phyloP scores from a whole-genome alignment of 37 sponge, comb jelly and placozoan species.

The Cliona cf. orientalis region DNA sequence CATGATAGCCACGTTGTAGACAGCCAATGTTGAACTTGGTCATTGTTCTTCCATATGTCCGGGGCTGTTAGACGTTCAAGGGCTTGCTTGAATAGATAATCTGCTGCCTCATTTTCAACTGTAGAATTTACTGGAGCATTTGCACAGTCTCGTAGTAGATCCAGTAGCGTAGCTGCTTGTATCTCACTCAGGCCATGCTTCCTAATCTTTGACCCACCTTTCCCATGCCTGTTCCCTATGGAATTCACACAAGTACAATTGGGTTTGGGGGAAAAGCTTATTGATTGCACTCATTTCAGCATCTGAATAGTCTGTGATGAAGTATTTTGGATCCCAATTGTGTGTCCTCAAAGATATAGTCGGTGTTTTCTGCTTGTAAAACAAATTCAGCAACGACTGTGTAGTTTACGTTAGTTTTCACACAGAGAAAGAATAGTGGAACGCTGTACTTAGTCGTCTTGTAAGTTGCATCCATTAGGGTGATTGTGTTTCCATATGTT shows the following conservation, averaged over 20 bases:
- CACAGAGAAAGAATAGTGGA: constrained; percentile 54
- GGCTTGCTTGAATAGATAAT: background rate
- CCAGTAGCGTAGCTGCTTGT: background rate
- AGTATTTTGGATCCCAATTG: constrained; percentile 41
- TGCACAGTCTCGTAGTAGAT: background rate
- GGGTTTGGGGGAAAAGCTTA: constrained; percentile 3
- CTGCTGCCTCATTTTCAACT: background rate
- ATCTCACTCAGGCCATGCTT: background rate
- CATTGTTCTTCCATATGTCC: background rate
- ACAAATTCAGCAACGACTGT: constrained; percentile 50
- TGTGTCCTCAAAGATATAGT: constrained; percentile 21
- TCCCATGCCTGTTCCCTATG: constrained; percentile 48
- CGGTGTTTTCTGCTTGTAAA: constrained; percentile 2
- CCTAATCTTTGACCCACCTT: no score
- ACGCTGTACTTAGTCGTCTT: constrained; percentile 49
- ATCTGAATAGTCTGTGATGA: constrained; percentile 62
- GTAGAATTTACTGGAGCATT: background rate
- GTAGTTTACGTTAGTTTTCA: constrained; percentile 45
- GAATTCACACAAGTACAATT: constrained; percentile 48
- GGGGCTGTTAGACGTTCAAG: background rate
- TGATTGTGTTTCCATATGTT: constrained; percentile 39
- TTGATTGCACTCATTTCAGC: constrained; percentile 29
- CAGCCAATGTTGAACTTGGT: background rate
- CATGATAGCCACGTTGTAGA: constrained; percentile 1
- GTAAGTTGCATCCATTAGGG: constrained; percentile 53